Evolutionary conservation across 2,113 vertebrate genomes (phyloP).

Genomic region (Rissa tridactyla): DNA sequence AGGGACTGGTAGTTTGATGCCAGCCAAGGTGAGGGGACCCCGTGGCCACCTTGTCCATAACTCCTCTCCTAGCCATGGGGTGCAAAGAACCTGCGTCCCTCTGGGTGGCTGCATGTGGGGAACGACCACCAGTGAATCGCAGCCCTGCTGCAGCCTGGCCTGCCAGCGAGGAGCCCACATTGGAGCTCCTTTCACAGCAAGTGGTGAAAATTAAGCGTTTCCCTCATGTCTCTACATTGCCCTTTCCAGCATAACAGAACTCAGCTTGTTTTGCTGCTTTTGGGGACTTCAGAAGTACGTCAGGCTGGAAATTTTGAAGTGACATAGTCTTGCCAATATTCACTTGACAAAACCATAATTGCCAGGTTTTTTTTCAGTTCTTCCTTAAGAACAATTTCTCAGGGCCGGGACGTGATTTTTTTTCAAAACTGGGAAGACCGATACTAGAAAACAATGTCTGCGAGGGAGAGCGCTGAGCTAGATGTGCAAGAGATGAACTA

Average conservation of each 20-base stretch:
- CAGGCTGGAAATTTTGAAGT: background rate
- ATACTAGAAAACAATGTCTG: background rate
- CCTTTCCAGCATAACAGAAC: background rate
- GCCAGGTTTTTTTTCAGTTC: background rate
- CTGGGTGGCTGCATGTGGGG: background rate
- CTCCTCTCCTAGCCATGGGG: background rate
- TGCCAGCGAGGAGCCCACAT: background rate
- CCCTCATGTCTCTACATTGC: accelerated
- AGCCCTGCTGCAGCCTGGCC: background rate
- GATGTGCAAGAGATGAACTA: background rate
- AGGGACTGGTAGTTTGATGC: background rate
- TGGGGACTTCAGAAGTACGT: background rate
- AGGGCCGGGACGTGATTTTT: background rate
- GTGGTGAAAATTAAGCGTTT: background rate
- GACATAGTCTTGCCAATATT: background rate
- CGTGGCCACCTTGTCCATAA: background rate
- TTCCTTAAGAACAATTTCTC: background rate
- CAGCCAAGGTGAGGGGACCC: background rate
- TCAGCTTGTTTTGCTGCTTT: background rate
- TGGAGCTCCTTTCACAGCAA: background rate
- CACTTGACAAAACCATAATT: background rate
- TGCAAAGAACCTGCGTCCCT: background rate
- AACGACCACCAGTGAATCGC: background rate
- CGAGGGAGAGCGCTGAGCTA: background rate
- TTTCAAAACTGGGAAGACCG: background rate